Base-by-base conservation (phyloP, 2,888 invertebrate species). In the Acrobasis consociella region DNA sequence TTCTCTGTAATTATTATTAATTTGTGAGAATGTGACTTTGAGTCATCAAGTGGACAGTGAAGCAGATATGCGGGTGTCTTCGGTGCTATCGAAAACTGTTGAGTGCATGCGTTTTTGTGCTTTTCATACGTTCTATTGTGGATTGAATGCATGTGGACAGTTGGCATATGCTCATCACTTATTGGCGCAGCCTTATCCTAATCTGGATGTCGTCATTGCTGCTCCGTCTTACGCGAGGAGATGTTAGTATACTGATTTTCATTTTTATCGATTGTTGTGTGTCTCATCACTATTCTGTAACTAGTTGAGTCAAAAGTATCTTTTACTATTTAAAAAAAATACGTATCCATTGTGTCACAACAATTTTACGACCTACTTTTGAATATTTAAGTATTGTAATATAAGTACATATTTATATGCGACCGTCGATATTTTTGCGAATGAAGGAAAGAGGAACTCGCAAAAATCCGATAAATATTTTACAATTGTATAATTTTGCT, bases 41-140 rank as follows among this genome's bases (percentile, higher is more conserved):
- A 38, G 16, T 58, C 17, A 50, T 60, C 38, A 16, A 37, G 22
- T 58, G 60, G 49, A 31, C n/a, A 22, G 46, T 38, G 49, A 49
- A 55, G 64, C 69, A 70, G 71, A 63, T 56, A 69, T 69, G 69
- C 61, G 77, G 60, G 68, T 82, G 69, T 76, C 82, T 64, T 70
- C 79, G n/a, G 72, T 83, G 67, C 86, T 83, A 82, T 77, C 83
- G 37, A 78, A 81, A 69, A 76, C 83, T 17, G 72, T 74, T 58
- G 86, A 89, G 70, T 83, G 87, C 65, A 62, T 86, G 69, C 78
- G 81, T 64, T 87, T 84, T 70, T 88, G 87, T 68, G 83, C 84
- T 37, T 82, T 85, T 82, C 81, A 80, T 68, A 76, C 85, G 39
- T 69, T 87, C 58, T 82, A 83, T 65, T 91, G 90, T 64, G 86